Evolutionary conservation across 2,113 vertebrate species (phyloP), one percentile per base, ranked within the genome.

Genomic region (Engraulis encrasicolus): DNA sequence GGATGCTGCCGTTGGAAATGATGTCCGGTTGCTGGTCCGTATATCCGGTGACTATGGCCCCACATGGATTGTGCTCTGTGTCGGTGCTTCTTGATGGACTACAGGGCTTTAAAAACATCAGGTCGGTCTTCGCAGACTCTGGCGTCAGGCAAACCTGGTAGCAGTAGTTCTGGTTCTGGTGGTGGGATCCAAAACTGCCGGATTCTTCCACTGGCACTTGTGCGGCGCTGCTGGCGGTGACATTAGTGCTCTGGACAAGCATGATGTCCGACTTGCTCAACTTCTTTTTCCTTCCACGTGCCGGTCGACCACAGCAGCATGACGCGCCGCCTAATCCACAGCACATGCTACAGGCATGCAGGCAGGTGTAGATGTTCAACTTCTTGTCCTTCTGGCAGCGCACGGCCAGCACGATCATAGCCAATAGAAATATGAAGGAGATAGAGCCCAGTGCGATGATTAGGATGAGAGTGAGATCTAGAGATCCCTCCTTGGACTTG

Each of bases 81-180:
- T 98, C 97, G 23, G 96, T 93, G 90, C 96, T 97, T 91, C 97
- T 94, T 83, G 97, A 95, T 12, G 98, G 96, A 91, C 97, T 99
- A 89, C 98, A 96, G 79, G 98, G 97, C 91, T 99, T 99, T 50
- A 99, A 96, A 95, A 99, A 99, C 97, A 99, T 98, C 91, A 99
- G 94, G 90, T 99, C 98, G 61, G 98, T 99, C 94, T 99, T 99
- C 91, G 98, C 98, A 31, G 98, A 99, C 93, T 99, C 98, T 0
- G 98, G 98, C 15, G 98, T 98, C 91, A 99, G 96, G 95, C 98
- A 99, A 90, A 99, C 98, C 94, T 99, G 98, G 93, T 99, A 99
- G 92, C 98, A 99, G 92, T 98, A 99, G 91, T 99, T 99, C 95
- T 99, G 98, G 90, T 96, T 98, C 91, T 96, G 97, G 88, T 97